A percentile compares a stretch with the other conserved stretches of the same genome.
Evolutionary conservation across 2,113 vertebrate genomes (phyloP).

Genomic region (Plotosus lineatus): DNA sequence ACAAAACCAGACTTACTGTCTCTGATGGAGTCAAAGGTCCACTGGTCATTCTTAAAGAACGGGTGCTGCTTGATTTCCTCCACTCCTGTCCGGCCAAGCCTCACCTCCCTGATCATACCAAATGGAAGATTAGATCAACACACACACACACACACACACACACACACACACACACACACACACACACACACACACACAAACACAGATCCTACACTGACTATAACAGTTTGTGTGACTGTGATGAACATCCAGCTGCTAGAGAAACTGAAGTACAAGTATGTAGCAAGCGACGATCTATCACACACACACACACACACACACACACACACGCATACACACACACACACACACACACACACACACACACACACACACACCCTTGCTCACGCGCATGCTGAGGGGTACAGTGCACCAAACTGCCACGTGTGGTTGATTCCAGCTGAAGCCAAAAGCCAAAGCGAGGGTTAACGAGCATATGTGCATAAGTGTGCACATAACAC

Average conservation of each 20-base stretch:
- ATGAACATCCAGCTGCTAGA: not conserved
- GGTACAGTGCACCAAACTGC: slow-evolving; percentile 69
- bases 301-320: slow-evolving; percentile 39
- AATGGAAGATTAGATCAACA: slow-evolving; percentile 47
- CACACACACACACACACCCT: slow-evolving; percentile 45
- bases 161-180: not conserved
- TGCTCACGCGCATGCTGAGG: slow-evolving; percentile 50
- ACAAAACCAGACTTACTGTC: slow-evolving; percentile 82
- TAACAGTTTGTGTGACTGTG: slow-evolving; percentile 11
- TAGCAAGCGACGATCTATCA: slow-evolving; percentile 30
- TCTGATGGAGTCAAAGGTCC: slow-evolving; percentile 96
- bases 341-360: slow-evolving; percentile 49
- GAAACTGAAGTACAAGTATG: not conserved
- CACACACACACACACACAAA: not conserved
- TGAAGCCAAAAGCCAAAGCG: slow-evolving; percentile 56
- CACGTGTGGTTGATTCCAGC: slow-evolving; percentile 76
- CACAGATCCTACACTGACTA: not conserved
- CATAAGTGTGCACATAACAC: not conserved
- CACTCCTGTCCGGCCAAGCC: slow-evolving; percentile 89
- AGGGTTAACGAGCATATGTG: slow-evolving; percentile 51
- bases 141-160: slow-evolving; percentile 3
- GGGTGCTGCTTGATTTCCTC: slow-evolving; percentile 93
- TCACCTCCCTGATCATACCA: slow-evolving; percentile 84
- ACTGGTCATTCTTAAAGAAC: slow-evolving; percentile 97
- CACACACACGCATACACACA: slow-evolving; percentile 46